Base-by-base conservation (phyloP, 2,888 invertebrate genomes). In the Ypsolopha scabrella region DNA sequence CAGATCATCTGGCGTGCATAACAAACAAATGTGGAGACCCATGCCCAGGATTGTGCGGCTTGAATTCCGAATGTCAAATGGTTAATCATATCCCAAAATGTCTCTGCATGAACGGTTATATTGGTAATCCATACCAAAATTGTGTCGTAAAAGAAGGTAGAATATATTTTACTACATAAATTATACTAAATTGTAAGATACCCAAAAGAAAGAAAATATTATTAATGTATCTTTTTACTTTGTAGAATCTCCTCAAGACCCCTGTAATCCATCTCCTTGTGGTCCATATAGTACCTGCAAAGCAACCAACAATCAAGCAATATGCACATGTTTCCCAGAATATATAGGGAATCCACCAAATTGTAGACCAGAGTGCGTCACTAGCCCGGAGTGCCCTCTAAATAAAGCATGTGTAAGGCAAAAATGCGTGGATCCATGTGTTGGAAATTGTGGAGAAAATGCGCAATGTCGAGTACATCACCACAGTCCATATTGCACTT, bases 341-440 rank as follows among this genome's bases (percentile, higher is more conserved):
- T 93, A 91, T 62, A 82, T 90, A 39, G 95, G 95, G 11, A 90
- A 88, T 63, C 94, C 95, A 54, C 91, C 91, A 37, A 89, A 91
- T 41, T 95, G 94, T 65, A 85, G 93, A 60, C 93, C 94, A 0
- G 94, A 94, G 80, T 95, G 94, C 70, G 87, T 92, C 8, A 90
- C 92, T 57, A 94, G 92, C 60, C 88, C 93, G 0, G 94, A 95
- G 65, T 95, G 95, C 78, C 87, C 92, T n/a, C 87, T 91, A 37
- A 90, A 90, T 54, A 91, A 90, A 70, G 93, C 95, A 10, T 95
- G 95, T 65, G 89, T 92, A 11, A 91, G 89, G 59, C 90, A 91
- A 62, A 93, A 92, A 72, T 95, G 95, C 68, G 80, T 89, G 48
- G 92, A 95, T 75, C 95, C 95, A n/a, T 95, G 95, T 62, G 87